phyloP scores from a whole-genome alignment of 2,113 vertebrate genomes.

The Amazona guildingii region DNA sequence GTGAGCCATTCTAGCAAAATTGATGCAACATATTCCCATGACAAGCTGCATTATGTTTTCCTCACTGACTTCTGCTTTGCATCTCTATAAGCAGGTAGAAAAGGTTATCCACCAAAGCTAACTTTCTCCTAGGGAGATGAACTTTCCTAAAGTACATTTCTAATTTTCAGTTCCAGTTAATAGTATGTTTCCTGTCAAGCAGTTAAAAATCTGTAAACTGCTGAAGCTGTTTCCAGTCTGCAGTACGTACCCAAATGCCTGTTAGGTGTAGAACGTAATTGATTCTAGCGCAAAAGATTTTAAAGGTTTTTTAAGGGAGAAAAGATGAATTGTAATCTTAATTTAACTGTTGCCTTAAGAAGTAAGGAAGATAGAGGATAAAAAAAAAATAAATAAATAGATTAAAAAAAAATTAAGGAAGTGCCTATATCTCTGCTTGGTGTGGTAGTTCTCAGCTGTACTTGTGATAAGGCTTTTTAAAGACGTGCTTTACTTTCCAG shows the following conservation, averaged over 20 bases:
- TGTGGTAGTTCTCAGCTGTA: neutral
- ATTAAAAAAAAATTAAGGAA: neutral
- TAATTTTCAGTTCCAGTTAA: neutral
- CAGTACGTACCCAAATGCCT: neutral
- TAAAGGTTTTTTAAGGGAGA: neutral
- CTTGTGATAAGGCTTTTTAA: neutral
- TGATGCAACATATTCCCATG: neutral
- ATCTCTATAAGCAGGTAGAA: neutral
- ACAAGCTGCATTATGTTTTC: neutral
- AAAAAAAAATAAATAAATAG: neutral
- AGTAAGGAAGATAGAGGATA: neutral
- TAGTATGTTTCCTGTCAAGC: neutral
- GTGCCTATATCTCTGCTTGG: neutral
- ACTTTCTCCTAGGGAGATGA: neutral
- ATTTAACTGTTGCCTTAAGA: neutral
- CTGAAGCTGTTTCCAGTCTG: neutral
- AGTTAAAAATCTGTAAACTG: neutral
- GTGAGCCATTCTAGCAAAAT: neutral
- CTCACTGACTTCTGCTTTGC: neutral
- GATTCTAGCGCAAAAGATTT: neutral
- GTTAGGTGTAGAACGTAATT: fast-evolving
- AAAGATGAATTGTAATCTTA: neutral
- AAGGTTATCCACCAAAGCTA: neutral
- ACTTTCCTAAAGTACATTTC: neutral
- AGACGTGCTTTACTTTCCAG: neutral